These are phyloP conservation scores for Smutsia gigantea DNA, from an alignment of 2,797 vertebrate genomes.

Conservation along the genomic window DNA sequence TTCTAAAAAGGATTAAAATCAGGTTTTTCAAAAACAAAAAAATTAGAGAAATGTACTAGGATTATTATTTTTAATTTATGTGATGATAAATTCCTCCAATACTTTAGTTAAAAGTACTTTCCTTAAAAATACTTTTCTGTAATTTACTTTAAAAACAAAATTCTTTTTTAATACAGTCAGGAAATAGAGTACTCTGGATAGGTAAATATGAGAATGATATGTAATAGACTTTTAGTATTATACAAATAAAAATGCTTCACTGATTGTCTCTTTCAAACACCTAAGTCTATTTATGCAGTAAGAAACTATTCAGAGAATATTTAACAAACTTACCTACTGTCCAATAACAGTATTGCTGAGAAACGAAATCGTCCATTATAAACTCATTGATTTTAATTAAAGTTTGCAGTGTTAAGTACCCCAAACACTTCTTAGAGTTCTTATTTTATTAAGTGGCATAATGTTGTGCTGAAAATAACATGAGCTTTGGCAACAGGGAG, in stretches of 20 bases:
- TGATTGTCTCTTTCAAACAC: neutral
- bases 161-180: neutral
- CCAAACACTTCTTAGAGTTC: neutral
- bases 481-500: neutral
- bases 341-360: neutral
- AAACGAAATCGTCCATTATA: neutral
- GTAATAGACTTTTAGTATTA: neutral
- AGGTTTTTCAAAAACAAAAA: neutral
- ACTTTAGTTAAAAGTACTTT: too few species aligned
- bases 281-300: neutral
- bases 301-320: neutral
- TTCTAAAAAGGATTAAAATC: neutral
- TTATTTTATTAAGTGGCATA: neutral
- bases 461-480: neutral
- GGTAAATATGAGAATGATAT: neutral
- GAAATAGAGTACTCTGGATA: neutral
- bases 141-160: neutral
- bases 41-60: neutral
- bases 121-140: neutral
- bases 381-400: neutral
- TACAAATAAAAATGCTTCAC: neutral
- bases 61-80: neutral
- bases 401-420: neutral
- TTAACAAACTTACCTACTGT: neutral
- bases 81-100: too few species aligned